Conservation (phyloP, 2,797 vertebrate genomes). For the Antennarius maculatus region DNA sequence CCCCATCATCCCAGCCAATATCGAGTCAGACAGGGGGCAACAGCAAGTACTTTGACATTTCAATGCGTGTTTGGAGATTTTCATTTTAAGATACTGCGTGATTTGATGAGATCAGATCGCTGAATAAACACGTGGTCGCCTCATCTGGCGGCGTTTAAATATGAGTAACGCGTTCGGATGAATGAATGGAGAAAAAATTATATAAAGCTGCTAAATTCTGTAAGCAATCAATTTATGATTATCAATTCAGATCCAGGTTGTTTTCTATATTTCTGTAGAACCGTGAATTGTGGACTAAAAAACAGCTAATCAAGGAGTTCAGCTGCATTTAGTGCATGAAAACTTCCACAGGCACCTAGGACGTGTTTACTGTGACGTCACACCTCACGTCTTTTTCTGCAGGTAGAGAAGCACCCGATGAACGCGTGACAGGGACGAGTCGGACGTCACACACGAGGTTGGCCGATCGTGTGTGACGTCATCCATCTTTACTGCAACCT, state of each 20-base stretch:
- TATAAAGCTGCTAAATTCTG: neutral
- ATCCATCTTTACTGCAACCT: neutral
- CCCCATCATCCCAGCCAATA: slow-evolving; percentile 24
- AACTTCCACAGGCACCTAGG: too few species aligned
- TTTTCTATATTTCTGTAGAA: too few species aligned
- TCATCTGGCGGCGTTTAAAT: slow-evolving; percentile 28
- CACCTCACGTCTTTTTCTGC: neutral
- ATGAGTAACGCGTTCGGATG: neutral
- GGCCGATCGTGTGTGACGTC: too few species aligned
- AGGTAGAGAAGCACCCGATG: slow-evolving; percentile 6
- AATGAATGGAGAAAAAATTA: neutral
- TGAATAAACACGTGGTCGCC: neutral
- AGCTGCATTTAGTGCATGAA: too few species aligned
- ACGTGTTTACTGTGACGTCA: too few species aligned
- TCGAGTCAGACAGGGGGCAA: slow-evolving; percentile 14
- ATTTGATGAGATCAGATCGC: slow-evolving; percentile 9
- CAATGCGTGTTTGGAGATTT: slow-evolving; percentile 29
- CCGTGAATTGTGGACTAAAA: too few species aligned
- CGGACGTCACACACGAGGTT: neutral
- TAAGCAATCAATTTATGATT: neutral
- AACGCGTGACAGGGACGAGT: slow-evolving; percentile 8
- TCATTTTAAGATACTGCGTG: slow-evolving; percentile 2
- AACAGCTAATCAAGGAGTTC: too few species aligned
- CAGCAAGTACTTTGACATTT: slow-evolving; percentile 33
- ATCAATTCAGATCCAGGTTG: neutral